Evolutionary conservation across 2,888 invertebrate genomes (phyloP).

Genomic region (Sylvicola cinctus): DNA sequence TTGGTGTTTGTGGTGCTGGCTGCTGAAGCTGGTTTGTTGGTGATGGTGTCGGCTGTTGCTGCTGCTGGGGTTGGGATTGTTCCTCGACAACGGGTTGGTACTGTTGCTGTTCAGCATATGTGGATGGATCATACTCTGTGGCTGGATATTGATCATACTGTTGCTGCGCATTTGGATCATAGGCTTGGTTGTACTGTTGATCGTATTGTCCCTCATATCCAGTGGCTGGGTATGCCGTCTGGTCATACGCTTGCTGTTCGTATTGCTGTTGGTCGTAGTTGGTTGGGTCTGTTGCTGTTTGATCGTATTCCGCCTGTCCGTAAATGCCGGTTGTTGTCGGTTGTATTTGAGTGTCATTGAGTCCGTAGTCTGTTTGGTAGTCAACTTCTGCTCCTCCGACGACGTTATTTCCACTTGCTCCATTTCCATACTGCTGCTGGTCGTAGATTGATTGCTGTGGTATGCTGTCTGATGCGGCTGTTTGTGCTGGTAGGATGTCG

Average conservation of each 20-base stretch:
- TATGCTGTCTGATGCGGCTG: background rate
- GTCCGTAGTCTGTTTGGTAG: background rate
- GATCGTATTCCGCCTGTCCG: background rate
- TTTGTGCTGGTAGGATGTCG: no score
- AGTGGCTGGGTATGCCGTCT: background rate
- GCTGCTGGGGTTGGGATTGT: background rate
- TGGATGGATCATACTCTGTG: background rate
- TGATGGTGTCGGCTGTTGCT: no score
- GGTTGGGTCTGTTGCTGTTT: background rate
- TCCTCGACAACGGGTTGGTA: background rate
- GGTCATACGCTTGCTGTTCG: background rate
- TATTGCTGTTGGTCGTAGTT: background rate
- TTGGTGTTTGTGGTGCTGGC: no score
- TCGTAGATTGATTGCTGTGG: background rate
- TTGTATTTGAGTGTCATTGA: background rate
- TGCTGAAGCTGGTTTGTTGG: no score
- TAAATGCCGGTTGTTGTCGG: background rate
- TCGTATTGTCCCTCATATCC: background rate
- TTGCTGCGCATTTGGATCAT: background rate
- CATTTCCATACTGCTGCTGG: background rate
- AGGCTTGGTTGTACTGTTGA: background rate
- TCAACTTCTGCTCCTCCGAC: background rate
- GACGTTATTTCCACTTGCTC: background rate
- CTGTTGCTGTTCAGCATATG: background rate
- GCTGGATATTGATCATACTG: background rate